Percentiles rank a stretch among this genome's conserved stretches.
Evolutionary conservation across 2,797 vertebrate genomes (phyloP).

Genomic region (Anabacerthia variegaticeps): DNA sequence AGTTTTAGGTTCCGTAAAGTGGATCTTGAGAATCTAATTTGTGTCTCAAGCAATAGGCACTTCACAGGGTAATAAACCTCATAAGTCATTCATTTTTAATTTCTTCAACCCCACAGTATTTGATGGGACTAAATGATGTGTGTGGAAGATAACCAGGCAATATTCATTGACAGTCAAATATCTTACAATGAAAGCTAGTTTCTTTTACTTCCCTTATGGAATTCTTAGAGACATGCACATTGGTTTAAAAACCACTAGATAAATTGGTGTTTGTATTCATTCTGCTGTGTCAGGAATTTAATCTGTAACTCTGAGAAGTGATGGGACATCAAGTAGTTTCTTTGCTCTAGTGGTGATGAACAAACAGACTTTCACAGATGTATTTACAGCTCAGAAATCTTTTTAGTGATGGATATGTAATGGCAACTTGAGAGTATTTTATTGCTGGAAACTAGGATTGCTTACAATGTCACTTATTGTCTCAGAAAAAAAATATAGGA

Average conservation of each 20-base stretch:
- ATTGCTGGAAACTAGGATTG: background rate
- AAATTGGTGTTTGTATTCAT: background rate
- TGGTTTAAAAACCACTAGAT: background rate
- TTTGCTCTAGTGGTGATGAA: background rate
- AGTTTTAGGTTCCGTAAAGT: no score
- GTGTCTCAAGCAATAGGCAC: no score
- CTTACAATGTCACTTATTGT: background rate
- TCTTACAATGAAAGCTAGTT: background rate
- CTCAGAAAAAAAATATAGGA: background rate
- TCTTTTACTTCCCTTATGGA: background rate
- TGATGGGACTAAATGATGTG: background rate
- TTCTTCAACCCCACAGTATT: no score
- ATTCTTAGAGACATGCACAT: background rate
- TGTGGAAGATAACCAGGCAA: background rate
- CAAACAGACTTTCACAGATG: background rate
- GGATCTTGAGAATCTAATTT: no score
- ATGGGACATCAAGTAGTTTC: background rate
- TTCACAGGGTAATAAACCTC: no score
- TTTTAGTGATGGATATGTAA: background rate
- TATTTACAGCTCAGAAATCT: background rate
- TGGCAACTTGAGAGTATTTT: background rate
- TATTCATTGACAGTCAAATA: background rate
- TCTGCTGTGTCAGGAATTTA: background rate
- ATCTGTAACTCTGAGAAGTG: background rate
- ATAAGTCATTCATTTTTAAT: no score